Evolutionary conservation across 2,113 vertebrate genomes (phyloP).

Genomic region (Rallus limicola): DNA sequence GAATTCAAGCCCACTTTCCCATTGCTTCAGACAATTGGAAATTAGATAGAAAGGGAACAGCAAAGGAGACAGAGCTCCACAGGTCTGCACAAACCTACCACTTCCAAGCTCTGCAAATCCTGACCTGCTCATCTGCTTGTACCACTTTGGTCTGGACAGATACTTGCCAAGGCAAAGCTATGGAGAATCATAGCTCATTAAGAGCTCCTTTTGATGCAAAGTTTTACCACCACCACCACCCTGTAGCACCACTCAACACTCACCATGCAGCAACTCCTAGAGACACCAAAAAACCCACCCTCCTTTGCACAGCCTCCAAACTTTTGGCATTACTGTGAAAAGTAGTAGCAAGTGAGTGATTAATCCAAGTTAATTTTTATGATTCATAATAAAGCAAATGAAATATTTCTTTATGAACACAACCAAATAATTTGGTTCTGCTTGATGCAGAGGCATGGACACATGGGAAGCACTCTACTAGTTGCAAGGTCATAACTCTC

Average conservation of each 20-base stretch:
- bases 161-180: not conserved
- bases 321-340: not conserved
- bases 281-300: constrained; percentile 3
- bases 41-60: not conserved
- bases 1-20: not conserved
- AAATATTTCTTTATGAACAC: not conserved
- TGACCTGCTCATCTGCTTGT: not conserved
- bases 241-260: not conserved
- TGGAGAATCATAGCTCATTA: not conserved
- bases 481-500: not conserved
- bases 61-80: not conserved
- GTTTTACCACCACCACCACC: not conserved
- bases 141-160: not conserved
- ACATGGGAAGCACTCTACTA: not conserved
- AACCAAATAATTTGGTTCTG: not conserved
- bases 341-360: not conserved
- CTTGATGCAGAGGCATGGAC: not conserved
- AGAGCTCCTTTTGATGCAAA: not conserved
- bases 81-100: not conserved
- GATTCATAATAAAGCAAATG: constrained; percentile 14
- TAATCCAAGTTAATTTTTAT: not conserved
- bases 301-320: constrained; percentile 4
- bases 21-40: not conserved
- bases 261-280: not conserved
- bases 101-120: not conserved